Evolutionary conservation across 2,113 vertebrate genomes (phyloP), one percentile per base, ranked within the genome.

Genomic region (Azemiops feae): DNA sequence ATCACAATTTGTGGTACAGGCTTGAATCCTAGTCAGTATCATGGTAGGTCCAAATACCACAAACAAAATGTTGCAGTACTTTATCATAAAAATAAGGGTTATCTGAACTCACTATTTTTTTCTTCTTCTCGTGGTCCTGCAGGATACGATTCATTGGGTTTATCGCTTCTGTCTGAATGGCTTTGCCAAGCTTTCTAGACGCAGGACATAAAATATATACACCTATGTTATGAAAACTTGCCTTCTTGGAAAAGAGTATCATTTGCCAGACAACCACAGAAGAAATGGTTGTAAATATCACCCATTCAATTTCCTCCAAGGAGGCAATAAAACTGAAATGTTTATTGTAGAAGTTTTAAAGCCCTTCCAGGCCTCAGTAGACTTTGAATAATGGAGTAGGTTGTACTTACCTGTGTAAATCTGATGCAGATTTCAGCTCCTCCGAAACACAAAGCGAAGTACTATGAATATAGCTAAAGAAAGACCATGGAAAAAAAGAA

Each of bases 381-480:
- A 90, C 55, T 50, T 34, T 89, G 91, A 96, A 91, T 57, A 92
- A 86, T 43, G 86, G 89, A 58, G n/a, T n/a, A 86, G 18, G 7
- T 93, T 89, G 0, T 74, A 96, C 96, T 96, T 98, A 98, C 98
- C 97, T 98, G 97, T 98, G 98, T 69, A 98, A 98, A 86, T 99
- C 98, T 14, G 98, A 98, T 57, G 98, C 96, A 6, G 98, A 98
- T 94, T 97, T 98, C 98, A 98, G 97, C 97, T 98, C 98, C 92
- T 98, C 97, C 2, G 98, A 99, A 95, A 98, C 96, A 94, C 98
- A 98, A 94, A 97, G 96, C 97, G 98, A 99, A 54, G 97, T 97
- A 14, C 95, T 97, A 96, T 97, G 98, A 94, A 98, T 98, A 92
- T 97, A 98, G 94, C 98, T 99, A 90, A 92, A 96, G 87, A 74